Conservation (phyloP, 2,888 invertebrate genomes). For the Terebella lapidaria region DNA sequence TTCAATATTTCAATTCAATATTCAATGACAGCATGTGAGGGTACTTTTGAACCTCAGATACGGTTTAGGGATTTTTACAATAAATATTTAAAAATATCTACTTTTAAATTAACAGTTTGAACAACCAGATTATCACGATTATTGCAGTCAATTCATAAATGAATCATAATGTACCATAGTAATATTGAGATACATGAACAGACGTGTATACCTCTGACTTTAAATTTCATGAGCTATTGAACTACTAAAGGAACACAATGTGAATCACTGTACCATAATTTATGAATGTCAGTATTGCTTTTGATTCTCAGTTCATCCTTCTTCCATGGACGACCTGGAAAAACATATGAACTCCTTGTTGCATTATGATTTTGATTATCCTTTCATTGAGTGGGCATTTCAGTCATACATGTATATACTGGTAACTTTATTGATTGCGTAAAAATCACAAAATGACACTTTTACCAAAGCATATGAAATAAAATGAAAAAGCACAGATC, state of each 20-base stretch:
- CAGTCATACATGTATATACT: neutral
- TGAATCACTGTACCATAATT: constrained; percentile 66
- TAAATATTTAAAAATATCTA: too few species aligned
- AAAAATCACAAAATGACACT: too few species aligned
- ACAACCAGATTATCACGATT: too few species aligned
- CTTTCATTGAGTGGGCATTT: neutral
- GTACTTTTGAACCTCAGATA: too few species aligned
- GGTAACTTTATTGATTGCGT: too few species aligned
- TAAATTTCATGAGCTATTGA: too few species aligned
- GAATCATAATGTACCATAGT: neutral
- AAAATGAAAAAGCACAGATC: constrained; percentile 11
- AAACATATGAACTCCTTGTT: constrained; percentile 7
- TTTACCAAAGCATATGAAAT: neutral
- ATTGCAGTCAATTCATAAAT: neutral
- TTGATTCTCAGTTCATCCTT: constrained; percentile 87
- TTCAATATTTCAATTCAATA: too few species aligned
- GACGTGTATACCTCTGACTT: too few species aligned
- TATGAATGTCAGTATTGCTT: constrained; percentile 91
- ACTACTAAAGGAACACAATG: neutral
- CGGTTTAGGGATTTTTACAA: too few species aligned
- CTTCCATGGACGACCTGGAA: constrained; percentile 75
- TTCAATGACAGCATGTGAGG: neutral
- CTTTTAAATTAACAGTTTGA: neutral
- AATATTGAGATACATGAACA: too few species aligned
- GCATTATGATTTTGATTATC: neutral